Evolutionary conservation across 2,888 invertebrate species (phyloP), one percentile per base, ranked within the genome.

Genomic region (Ectemnius cavifrons): DNA sequence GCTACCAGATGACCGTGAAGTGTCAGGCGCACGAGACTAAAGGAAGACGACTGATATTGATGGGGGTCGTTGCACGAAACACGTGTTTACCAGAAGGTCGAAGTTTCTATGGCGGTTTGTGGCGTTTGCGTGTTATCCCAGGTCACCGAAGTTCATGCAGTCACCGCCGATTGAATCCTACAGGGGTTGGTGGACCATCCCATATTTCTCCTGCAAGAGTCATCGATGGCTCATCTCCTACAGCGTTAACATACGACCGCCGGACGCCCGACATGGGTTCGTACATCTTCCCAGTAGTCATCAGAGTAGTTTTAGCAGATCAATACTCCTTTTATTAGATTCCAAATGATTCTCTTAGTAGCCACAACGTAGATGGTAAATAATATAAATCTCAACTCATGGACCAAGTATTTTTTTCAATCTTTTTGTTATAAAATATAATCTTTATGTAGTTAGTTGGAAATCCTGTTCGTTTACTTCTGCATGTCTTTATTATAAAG

Each of bases 151-250:
- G 89, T 95, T 95, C 90, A 93, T 94, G 92, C 92, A 93, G 71
- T 93, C 94, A 63, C 93, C 94, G 16, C 92, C 93, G n/a, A 93
- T 93, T 67, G 92, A 93, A 72, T 93, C 94, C 74, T 93, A 93
- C 76, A 92, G 94, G 86, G 96, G 97, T 27, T 96, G 96, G 94
- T 97, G 97, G 97, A 97, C 97, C 18, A 95, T 94, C 86, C 97
- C 97, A 0, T 97, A 97, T 90, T 97, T 95, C 90, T 96, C 96
- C 81, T 97, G 97, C 91, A 93, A 93, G 73, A 93, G 94, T 37
- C 93, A 94, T 80, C 93, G 94, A 75, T 97, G 97, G 97, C 92
- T 97, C 83, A 92, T 97, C 63, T 97, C 97, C 2, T 97, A 97
- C 90, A 96, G 96, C 79, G 95, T 96, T 23, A 86, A 87, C 71